phyloP scores from a whole-genome alignment of 1,140 invertebrate genomes.

The Rhysida immarginata region DNA sequence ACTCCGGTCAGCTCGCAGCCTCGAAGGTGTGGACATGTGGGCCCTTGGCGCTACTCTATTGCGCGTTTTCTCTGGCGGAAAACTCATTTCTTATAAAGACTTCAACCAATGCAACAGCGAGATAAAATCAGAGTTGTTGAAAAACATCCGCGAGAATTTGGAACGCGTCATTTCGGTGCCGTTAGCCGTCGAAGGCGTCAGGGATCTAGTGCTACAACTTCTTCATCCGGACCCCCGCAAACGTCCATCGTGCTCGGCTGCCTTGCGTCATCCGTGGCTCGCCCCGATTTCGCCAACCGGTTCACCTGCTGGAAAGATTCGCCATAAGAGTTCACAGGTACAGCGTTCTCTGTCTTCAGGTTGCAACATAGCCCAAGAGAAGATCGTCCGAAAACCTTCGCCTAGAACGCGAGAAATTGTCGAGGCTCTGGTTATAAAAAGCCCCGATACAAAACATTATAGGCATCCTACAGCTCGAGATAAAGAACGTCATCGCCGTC shows the following conservation, averaged over 20 bases:
- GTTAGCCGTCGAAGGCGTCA: not conserved
- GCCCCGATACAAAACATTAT: no score
- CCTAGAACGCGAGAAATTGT: no score
- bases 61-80: constrained; percentile 1
- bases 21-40: constrained; percentile 3
- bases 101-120: not conserved
- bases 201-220: not conserved
- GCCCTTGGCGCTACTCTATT: not conserved
- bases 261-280: not conserved
- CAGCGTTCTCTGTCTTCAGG: no score
- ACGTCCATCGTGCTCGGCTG: not conserved
- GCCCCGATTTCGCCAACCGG: not conserved
- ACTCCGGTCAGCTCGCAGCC: not conserved
- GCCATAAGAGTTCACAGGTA: no score
- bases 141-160: not conserved
- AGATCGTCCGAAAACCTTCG: no score
- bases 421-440: no score
- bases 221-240: not conserved
- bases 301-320: not conserved
- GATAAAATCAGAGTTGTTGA: not conserved
- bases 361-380: no score
- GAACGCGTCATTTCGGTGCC: not conserved
- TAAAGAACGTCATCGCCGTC: no score
- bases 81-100: not conserved
- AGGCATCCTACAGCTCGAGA: no score